Conservation (phyloP, 2,797 vertebrate species). For the Cichlasoma orientale region DNA sequence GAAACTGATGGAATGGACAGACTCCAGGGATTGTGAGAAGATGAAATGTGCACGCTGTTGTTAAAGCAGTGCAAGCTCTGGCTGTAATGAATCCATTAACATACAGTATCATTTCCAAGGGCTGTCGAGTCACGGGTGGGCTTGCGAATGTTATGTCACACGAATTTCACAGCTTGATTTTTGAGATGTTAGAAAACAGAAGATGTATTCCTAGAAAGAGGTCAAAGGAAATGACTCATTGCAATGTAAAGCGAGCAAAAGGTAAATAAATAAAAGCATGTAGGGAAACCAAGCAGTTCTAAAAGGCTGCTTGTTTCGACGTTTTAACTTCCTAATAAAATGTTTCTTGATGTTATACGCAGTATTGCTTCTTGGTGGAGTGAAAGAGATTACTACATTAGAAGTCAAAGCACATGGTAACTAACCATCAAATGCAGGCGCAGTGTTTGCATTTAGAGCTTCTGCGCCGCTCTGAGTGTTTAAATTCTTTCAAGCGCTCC, state of each 20-base stretch:
- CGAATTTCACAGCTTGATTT: slow-evolving; percentile 11
- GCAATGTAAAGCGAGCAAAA: not conserved
- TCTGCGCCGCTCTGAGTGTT: not conserved
- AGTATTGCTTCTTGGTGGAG: too few species aligned
- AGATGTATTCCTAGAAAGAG: slow-evolving; percentile 29
- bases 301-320: not conserved
- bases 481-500: not conserved
- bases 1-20: not conserved
- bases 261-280: not conserved
- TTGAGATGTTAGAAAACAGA: slow-evolving; percentile 24
- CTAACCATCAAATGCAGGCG: not conserved
- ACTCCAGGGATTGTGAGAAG: not conserved
- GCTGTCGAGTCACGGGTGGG: not conserved
- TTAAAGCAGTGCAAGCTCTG: not conserved
- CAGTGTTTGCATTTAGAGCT: not conserved
- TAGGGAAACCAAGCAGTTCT: not conserved
- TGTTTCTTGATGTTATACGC: too few species aligned
- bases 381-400: not conserved
- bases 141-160: not conserved
- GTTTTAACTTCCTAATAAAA: slow-evolving; percentile 1
- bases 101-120: not conserved
- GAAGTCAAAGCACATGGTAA: not conserved
- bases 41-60: not conserved
- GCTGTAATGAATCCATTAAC: not conserved
- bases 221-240: slow-evolving; percentile 30